Conservation (phyloP, 2,888 invertebrate species). For the Ganaspis brasiliensis region DNA sequence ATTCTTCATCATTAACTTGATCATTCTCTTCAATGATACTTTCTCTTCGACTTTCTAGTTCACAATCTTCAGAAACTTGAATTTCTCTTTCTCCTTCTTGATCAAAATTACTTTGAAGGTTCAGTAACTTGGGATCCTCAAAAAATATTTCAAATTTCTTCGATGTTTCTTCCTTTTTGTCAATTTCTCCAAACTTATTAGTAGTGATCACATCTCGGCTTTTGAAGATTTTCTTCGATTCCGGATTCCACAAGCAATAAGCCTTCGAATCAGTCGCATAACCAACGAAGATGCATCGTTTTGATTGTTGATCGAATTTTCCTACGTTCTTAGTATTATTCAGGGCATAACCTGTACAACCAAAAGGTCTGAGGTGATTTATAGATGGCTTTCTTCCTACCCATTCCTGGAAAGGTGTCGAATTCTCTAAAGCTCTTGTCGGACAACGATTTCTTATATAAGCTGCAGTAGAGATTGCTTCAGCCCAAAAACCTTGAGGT, state of each 20-base stretch:
- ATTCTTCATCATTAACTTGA: no score
- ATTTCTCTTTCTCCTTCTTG: no score
- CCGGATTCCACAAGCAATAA: slow-evolving; percentile 51
- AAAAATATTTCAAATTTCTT: background rate
- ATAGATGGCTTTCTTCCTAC: background rate
- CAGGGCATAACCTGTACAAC: slow-evolving; percentile 23
- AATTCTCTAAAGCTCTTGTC: background rate
- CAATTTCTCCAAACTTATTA: background rate
- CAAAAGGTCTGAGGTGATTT: slow-evolving; percentile 36
- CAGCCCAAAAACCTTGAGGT: slow-evolving; percentile 26
- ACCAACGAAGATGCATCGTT: slow-evolving; percentile 53
- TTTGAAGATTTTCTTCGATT: slow-evolving; percentile 50
- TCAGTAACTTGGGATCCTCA: background rate
- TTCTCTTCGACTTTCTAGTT: no score
- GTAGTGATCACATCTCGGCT: slow-evolving; percentile 47
- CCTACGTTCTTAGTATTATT: slow-evolving; percentile 46
- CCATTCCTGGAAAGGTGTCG: slow-evolving; percentile 1
- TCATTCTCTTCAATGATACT: no score
- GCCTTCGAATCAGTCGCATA: slow-evolving; percentile 57
- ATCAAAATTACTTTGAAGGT: background rate
- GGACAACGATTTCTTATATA: slow-evolving; percentile 29
- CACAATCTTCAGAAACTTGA: background rate
- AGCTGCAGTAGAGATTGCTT: slow-evolving; percentile 16
- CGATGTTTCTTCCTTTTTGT: background rate
- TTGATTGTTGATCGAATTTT: slow-evolving; percentile 50